phyloP scores from a whole-genome alignment of 2,113 vertebrate genomes.

The Terrapene triunguis region DNA sequence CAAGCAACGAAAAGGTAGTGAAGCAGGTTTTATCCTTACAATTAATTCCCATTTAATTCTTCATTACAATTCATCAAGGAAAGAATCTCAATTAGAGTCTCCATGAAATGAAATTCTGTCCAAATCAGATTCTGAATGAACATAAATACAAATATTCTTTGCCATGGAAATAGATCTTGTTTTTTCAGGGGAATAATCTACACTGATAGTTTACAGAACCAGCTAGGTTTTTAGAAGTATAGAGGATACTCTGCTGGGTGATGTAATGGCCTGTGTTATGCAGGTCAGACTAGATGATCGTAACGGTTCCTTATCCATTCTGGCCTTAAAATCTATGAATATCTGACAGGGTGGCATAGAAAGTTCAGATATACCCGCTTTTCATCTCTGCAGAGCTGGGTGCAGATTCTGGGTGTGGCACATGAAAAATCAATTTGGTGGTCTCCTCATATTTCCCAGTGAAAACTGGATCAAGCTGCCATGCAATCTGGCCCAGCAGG shows the following conservation, averaged over 20 bases:
- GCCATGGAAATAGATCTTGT: conserved; percentile 56
- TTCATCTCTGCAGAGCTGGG: not conserved
- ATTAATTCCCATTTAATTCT: fast-evolving
- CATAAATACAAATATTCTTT: conserved; percentile 1
- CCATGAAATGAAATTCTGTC: conserved; percentile 8
- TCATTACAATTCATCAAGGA: not conserved
- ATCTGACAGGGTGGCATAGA: not conserved
- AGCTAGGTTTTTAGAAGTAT: not conserved
- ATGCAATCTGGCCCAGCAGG: not conserved
- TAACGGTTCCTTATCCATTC: not conserved
- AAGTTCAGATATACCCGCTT: not conserved
- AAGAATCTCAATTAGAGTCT: not conserved
- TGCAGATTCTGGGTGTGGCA: not conserved
- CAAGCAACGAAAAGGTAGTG: not conserved
- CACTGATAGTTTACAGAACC: conserved; percentile 18
- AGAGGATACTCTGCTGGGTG: not conserved
- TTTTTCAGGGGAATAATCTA: not conserved
- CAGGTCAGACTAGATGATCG: not conserved
- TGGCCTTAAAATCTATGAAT: not conserved
- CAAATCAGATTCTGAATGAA: conserved; percentile 4
- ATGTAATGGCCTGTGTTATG: not conserved
- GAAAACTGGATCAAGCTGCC: not conserved
- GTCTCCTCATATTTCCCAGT: not conserved
- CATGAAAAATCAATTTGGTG: not conserved
- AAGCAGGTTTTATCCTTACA: not conserved